These are phyloP conservation scores for Astatoreochromis straeleni DNA, from an alignment of 2,113 vertebrate species.

Conservation along the genomic window DNA sequence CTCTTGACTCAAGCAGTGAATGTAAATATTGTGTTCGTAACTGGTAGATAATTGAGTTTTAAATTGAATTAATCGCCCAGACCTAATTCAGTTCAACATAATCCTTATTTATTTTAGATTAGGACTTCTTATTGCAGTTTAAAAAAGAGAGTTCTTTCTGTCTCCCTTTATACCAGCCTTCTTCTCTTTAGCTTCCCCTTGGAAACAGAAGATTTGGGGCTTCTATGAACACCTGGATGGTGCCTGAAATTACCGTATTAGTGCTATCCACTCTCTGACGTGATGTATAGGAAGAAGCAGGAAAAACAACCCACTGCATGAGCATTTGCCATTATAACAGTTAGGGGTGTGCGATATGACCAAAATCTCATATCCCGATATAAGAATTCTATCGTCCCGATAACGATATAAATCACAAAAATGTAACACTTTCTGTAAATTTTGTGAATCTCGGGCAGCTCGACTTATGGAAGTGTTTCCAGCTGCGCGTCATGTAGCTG, in stretches of 20 bases:
- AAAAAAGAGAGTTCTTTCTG: accelerated
- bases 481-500: no score
- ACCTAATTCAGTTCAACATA: background rate
- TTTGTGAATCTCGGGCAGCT: no score
- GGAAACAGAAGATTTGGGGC: background rate
- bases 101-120: background rate
- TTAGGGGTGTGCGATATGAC: no score
- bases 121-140: background rate
- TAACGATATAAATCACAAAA: no score
- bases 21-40: background rate
- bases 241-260: background rate
- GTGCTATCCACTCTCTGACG: background rate
- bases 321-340: background rate
- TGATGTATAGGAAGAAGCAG: background rate
- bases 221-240: background rate
- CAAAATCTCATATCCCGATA: no score
- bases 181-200: background rate
- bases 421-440: no score
- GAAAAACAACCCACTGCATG: background rate
- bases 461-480: no score
- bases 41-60: background rate
- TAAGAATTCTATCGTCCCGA: no score
- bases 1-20: background rate
- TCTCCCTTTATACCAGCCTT: background rate
- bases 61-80: background rate